phyloP scores from a whole-genome alignment of 2,888 invertebrate genomes.

The Hyalella azteca region DNA sequence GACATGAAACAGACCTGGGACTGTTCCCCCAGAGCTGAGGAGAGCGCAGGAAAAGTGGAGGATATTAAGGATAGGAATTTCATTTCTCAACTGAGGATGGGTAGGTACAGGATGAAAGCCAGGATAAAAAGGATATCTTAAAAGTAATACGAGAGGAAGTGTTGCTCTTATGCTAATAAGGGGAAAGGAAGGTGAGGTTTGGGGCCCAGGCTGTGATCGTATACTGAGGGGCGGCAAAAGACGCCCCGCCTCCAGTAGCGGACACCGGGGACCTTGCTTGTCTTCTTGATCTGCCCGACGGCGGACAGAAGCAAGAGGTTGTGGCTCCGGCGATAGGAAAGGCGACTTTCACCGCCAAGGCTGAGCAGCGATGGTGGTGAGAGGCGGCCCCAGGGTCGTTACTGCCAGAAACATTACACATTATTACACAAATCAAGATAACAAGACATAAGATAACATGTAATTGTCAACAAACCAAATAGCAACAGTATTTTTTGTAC shows the following conservation, averaged over 20 bases:
- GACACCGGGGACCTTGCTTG: constrained; percentile 31
- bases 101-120: constrained; percentile 18
- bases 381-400: constrained; percentile 30
- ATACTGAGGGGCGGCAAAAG: constrained; percentile 40
- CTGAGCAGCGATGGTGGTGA: constrained; percentile 8
- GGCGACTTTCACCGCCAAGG: constrained; percentile 17
- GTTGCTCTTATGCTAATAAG: constrained; percentile 26
- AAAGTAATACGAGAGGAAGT: constrained; percentile 35
- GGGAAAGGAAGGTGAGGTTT: constrained; percentile 33
- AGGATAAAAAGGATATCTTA: constrained; percentile 29
- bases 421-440: background rate
- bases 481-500: too few species aligned
- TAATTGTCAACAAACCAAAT: too few species aligned
- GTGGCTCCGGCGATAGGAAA: constrained; percentile 30
- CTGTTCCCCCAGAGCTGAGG: constrained; percentile 34
- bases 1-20: constrained; percentile 28
- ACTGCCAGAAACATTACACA: background rate
- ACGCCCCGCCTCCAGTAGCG: constrained; percentile 35
- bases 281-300: constrained; percentile 18
- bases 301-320: constrained; percentile 1
- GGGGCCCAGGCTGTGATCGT: constrained; percentile 38
- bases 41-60: background rate
- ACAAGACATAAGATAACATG: too few species aligned
- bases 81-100: constrained; percentile 7
- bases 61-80: background rate